phyloP scores from a whole-genome alignment of 1,140 invertebrate genomes.

The Drosophila elegans region DNA sequence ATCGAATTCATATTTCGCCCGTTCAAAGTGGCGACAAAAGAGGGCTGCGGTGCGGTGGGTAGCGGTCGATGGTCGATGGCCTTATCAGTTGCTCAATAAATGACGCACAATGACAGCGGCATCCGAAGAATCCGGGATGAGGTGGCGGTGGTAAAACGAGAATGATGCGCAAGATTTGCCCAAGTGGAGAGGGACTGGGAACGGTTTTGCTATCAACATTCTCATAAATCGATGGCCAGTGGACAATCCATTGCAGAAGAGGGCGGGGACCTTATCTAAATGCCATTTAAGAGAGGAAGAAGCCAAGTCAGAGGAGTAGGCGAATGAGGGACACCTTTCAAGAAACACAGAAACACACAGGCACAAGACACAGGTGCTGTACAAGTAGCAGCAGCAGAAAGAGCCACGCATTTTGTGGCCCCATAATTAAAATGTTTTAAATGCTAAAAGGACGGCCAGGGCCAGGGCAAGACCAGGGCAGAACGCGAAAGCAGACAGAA shows the following conservation, averaged over 20 bases:
- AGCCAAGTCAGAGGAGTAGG: constrained; percentile 6
- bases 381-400: constrained; percentile 21
- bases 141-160: background rate
- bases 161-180: constrained; percentile 35
- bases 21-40: constrained; percentile 12
- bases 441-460: constrained; percentile 21
- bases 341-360: background rate
- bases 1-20: constrained; percentile 75
- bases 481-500: constrained; percentile 39
- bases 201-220: constrained; percentile 50
- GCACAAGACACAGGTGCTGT: constrained; percentile 33
- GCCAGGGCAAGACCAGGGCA: background rate
- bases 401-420: constrained; percentile 58
- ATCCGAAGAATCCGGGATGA: background rate
- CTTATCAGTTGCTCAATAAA: constrained; percentile 74
- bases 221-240: constrained; percentile 69
- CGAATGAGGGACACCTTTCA: constrained; percentile 20
- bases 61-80: constrained; percentile 2
- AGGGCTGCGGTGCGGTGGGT: background rate
- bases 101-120: constrained; percentile 56
- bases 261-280: constrained; percentile 67
- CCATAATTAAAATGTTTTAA: constrained; percentile 83
- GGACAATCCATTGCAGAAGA: constrained; percentile 37
- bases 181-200: background rate
- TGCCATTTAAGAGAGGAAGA: constrained; percentile 69